Conservation (phyloP, 2,113 vertebrate species). For the Ranitomeya variabilis region DNA sequence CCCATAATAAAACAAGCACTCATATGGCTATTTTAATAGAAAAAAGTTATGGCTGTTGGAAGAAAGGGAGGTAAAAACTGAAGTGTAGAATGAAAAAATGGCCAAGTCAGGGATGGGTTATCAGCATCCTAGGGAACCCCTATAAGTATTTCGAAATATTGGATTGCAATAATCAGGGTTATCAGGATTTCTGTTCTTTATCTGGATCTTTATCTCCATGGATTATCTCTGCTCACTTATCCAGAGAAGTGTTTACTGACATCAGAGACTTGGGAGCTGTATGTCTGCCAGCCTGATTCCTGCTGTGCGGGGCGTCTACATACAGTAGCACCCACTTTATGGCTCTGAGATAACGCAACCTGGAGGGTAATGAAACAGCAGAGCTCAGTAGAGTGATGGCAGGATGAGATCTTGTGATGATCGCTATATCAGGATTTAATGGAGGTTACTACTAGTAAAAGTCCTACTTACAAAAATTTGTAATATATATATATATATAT, state of each 20-base stretch:
- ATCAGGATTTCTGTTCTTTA: background rate
- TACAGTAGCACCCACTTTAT: constrained; percentile 41
- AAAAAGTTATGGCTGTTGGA: no score
- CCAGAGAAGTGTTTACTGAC: constrained; percentile 26
- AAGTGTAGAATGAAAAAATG: no score
- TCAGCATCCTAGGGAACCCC: no score
- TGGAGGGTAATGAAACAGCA: constrained; percentile 20
- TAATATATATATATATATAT: background rate
- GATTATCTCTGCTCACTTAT: background rate
- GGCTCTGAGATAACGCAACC: constrained; percentile 27
- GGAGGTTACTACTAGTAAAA: background rate
- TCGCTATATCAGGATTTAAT: background rate
- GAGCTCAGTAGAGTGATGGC: background rate
- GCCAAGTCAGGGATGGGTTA: no score
- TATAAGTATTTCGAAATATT: background rate
- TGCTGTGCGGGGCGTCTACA: background rate
- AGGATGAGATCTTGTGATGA: background rate
- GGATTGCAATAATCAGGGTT: background rate
- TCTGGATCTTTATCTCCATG: constrained; percentile 6
- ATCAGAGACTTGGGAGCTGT: background rate
- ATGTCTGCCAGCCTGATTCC: background rate
- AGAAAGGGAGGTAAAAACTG: no score
- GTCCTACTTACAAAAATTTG: background rate
- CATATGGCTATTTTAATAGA: no score
- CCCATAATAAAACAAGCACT: no score